Base-by-base conservation (phyloP, 2,113 vertebrate species). In the Rhea pennata region DNA sequence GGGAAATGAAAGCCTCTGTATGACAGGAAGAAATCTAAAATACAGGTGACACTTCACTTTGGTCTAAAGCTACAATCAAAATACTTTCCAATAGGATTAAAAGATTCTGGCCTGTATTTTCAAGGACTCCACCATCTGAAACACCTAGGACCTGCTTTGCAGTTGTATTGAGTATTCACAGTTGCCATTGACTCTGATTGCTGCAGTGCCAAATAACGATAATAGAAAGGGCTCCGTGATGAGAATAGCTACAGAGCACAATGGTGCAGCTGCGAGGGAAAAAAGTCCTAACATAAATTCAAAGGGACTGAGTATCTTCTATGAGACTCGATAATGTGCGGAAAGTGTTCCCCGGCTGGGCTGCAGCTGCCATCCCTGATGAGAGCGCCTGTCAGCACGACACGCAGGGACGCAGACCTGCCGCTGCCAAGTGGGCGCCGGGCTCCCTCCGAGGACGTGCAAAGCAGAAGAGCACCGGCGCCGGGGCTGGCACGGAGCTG, bases 211-310 rank as follows among this genome's bases (percentile, higher is more conserved):
- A 88, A 95, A 67, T 64, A 86, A 93, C 44, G 23, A 80, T 67
- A 79, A 44, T 77, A 46, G 67, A 81, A 59, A 65, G 33, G 40
- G 76, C 24, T 73, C 67, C 39, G 88, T 12, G 19, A 78, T 75
- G 76, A 88, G 65, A 51, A 66, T 90, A 84, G 54, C 69, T 75
- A 44, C 76, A 19, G 44, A 39, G 77, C 70, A 73, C 69, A 96
- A 92, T 64, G 90, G 66, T 88, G 84, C 85, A 97, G 87, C 91
- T 93, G 79, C 33, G 83, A 58, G 46, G 9, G 56, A n/a, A 42
- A 92, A 91, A 92, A 79, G 54, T 8, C 31, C 58, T 48, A 88
- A 87, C 76, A 72, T n/a, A 88, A 88, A 92, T 84, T 94, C 76
- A 87, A 77, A 89, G 58, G 67, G 88, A 77, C 61, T 20, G 27